Conservation (phyloP, 2,888 invertebrate genomes). For the Dysmachus trigonus region DNA sequence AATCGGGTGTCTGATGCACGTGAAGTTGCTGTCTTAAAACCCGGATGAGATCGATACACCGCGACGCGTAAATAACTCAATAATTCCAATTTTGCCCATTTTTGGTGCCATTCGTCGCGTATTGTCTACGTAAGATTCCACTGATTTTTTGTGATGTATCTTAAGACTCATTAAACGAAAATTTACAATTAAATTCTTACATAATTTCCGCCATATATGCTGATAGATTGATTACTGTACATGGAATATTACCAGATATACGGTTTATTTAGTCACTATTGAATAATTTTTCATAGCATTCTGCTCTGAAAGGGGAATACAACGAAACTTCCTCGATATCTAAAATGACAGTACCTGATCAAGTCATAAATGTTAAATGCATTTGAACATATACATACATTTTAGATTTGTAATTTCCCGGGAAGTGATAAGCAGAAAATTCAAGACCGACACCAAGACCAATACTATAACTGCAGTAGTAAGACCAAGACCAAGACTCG, state of each 20-base stretch:
- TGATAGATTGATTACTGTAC: background rate
- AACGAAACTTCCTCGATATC: too few relatives aligned
- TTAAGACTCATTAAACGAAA: slow-evolving; percentile 19
- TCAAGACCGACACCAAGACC: too few relatives aligned
- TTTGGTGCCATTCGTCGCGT: background rate
- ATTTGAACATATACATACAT: too few relatives aligned
- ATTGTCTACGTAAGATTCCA: background rate
- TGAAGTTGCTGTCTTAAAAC: background rate
- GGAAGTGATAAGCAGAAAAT: too few relatives aligned
- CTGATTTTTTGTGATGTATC: background rate
- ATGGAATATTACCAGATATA: background rate
- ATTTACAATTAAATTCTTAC: slow-evolving; percentile 1
- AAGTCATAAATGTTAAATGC: too few relatives aligned
- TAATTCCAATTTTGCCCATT: slow-evolving; percentile 37
- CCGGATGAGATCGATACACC: background rate
- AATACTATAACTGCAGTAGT: too few relatives aligned
- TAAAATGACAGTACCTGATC: too few relatives aligned
- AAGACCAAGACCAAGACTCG: too few relatives aligned
- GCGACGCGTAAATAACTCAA: slow-evolving; percentile 7
- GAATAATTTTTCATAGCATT: background rate
- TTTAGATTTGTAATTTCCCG: too few relatives aligned
- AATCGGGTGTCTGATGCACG: slow-evolving; percentile 11
- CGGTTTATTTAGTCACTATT: background rate
- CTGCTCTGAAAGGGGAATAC: too few relatives aligned
- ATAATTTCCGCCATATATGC: background rate